phyloP scores from a whole-genome alignment of 2,888 invertebrate species.

The Sphinx pinastri region DNA sequence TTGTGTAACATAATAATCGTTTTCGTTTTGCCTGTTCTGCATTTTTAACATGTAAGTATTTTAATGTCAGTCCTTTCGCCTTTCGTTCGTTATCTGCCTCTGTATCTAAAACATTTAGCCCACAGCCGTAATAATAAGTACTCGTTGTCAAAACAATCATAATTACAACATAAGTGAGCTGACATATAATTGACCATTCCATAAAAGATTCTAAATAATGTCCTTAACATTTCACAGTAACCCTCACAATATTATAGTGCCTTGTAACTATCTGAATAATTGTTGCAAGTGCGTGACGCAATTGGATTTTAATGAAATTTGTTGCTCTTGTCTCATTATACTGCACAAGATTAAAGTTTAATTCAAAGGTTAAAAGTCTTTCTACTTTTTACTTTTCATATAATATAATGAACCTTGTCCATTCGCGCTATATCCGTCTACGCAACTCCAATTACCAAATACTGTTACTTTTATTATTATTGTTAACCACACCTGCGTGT shows the following conservation, averaged over 20 bases:
- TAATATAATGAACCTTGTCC: conserved; percentile 23
- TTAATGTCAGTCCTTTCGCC: conserved; percentile 54
- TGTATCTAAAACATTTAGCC: conserved; percentile 31
- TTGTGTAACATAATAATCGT: conserved; percentile 70
- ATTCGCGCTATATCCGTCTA: conserved; percentile 34
- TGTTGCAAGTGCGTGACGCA: conserved; percentile 9
- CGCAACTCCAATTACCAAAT: conserved; percentile 30
- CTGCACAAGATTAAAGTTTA: neutral
- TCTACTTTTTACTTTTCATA: conserved; percentile 20
- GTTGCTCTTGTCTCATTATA: neutral
- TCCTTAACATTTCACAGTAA: conserved; percentile 15
- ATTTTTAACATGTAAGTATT: conserved; percentile 2
- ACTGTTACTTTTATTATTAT: conserved; percentile 1
- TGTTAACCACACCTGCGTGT: neutral
- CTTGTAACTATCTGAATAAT: conserved; percentile 13
- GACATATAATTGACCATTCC: conserved; percentile 1
- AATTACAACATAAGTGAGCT: neutral
- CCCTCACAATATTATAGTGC: neutral
- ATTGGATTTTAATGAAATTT: neutral
- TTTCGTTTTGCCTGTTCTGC: conserved; percentile 44
- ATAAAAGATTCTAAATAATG: conserved; percentile 17
- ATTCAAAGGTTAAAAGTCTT: conserved; percentile 25
- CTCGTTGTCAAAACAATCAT: conserved; percentile 7
- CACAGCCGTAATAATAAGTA: conserved; percentile 1
- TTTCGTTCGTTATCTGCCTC: conserved; percentile 54